Evolutionary conservation across 1,140 invertebrate species (phyloP), one percentile per base, ranked within the genome.

Genomic region (Harlomillsia oculata): DNA sequence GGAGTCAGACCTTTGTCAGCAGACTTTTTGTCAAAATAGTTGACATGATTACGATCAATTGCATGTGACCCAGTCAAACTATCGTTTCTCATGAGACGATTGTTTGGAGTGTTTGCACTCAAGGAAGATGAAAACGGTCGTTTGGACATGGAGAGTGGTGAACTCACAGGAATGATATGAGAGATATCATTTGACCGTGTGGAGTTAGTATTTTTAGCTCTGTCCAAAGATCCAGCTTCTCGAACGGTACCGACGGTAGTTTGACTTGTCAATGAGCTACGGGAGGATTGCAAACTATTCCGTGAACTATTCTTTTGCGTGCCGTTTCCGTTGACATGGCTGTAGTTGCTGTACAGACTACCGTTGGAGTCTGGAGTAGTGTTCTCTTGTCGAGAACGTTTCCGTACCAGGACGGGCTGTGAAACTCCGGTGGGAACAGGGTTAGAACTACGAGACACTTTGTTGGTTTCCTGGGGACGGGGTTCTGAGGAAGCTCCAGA

Each of bases 181-280:
- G 44, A 41, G 1, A 13, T 32, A 44, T 56, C 39, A 20, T 23
- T 44, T 1, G 44, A 36, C 23, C 44, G 37, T 23, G 25, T 32
- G 9, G 43, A 45, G 67, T 23, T 72, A 67, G n/a, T 68, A 40
- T 16, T 43, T 28, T 67, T 69, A n/a, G 56, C 50, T 13, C 56
- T 66, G 1, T 53, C 50, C 11, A 73, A 69, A 2, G 78, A 75
- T n/a, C n/a, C n/a, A 18, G 81, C 75, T 44, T 81, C 80, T 55
- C 82, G 76, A 0, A 88, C 85, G 0, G 85, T 87, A 62, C 83
- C 83, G 0, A 86, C 83, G 5, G 86, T 89, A 2, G 81, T 82
- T 1, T 83, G 79, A 68, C 85, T 87, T 64, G 87, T 88, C 23
- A 89, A 73, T 0, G 86, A 89, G 63, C 85, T 88, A 5, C 83